phyloP scores from a whole-genome alignment of 2,113 vertebrate genomes.

The Rattus rattus region DNA sequence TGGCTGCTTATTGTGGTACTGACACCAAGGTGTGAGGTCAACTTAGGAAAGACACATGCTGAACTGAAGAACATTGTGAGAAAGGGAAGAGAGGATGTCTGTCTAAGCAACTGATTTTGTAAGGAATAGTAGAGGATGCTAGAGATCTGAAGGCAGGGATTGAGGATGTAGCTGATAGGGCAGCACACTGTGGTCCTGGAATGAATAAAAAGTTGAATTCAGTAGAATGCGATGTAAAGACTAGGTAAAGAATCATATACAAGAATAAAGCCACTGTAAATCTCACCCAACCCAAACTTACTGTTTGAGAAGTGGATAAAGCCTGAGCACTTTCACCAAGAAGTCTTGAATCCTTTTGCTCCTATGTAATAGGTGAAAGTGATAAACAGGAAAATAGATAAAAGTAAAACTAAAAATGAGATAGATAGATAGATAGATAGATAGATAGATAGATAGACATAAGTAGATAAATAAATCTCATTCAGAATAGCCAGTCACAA shows the following conservation, averaged over 20 bases:
- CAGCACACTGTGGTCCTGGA: not conserved
- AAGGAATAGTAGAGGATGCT: not conserved
- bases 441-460: not conserved
- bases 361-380: not conserved
- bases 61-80: not conserved
- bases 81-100: not conserved
- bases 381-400: not conserved
- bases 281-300: not conserved
- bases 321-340: not conserved
- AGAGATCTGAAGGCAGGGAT: not conserved
- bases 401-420: not conserved
- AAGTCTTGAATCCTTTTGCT: not conserved
- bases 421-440: not conserved
- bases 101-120: slow-evolving; percentile 29
- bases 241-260: not conserved
- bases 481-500: not conserved
- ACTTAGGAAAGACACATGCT: not conserved
- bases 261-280: not conserved
- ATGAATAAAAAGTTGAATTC: not conserved
- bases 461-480: not conserved
- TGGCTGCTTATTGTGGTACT: not conserved
- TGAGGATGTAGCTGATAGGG: not conserved
- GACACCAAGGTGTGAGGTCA: not conserved
- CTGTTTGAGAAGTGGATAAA: not conserved
- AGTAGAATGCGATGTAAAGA: not conserved